Conservation (phyloP, 2,113 vertebrate species). For the Gymnogyps californianus region DNA sequence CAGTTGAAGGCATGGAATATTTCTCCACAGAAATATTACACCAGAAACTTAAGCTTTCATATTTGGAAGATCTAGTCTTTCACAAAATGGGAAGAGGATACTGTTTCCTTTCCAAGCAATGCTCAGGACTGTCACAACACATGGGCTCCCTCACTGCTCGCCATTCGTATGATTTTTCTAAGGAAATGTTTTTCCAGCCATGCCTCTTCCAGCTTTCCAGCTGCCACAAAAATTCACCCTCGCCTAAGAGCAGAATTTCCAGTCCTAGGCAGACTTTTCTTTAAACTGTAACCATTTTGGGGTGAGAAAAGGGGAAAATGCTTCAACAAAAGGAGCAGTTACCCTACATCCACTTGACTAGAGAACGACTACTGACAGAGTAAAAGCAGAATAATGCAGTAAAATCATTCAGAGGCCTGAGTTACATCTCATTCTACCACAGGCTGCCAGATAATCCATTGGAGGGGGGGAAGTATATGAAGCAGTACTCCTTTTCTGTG, state of each 20-base stretch:
- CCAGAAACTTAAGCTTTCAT: not conserved
- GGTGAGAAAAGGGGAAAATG: not conserved
- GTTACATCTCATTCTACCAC: not conserved
- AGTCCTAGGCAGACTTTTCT: not conserved
- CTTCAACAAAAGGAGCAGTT: not conserved
- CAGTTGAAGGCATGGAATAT: not conserved
- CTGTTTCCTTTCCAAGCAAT: not conserved
- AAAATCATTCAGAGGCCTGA: not conserved
- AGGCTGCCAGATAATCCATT: not conserved
- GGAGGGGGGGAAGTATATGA: not conserved
- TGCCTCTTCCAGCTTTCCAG: not conserved
- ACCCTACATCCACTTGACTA: not conserved
- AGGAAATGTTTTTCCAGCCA: not conserved
- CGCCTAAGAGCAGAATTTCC: not conserved
- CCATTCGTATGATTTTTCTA: not conserved
- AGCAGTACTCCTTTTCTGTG: not conserved
- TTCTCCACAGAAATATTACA: not conserved
- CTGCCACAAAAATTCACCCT: not conserved
- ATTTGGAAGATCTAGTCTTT: not conserved
- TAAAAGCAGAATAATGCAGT: not conserved
- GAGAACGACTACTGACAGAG: not conserved
- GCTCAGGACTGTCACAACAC: not conserved
- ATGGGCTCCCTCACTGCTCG: not conserved
- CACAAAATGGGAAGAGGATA: not conserved
- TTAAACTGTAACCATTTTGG: not conserved